Conservation (phyloP, 2,888 invertebrate genomes). For the Oscheius sp. region DNA sequence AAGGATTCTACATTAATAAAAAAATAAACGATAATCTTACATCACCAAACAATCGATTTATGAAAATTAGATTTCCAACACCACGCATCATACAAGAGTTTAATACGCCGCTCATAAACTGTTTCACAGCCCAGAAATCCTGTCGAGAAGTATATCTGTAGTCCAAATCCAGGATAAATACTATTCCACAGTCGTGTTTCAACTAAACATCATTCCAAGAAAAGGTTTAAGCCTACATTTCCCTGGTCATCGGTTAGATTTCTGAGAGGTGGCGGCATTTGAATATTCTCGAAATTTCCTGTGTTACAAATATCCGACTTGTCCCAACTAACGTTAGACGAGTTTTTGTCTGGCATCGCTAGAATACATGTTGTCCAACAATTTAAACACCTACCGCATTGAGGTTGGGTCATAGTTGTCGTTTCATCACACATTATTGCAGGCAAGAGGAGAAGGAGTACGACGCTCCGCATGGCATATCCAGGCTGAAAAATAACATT, state of each 20-base stretch:
- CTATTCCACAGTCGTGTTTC: conserved; percentile 43
- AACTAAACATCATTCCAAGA: neutral
- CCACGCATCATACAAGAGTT: conserved; percentile 43
- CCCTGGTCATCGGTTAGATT: neutral
- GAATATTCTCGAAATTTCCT: neutral
- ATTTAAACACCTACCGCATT: neutral
- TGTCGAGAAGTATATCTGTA: conserved; percentile 36
- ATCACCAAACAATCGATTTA: conserved; percentile 45
- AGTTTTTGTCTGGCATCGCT: neutral
- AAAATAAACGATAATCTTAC: conserved; percentile 20
- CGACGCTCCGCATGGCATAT: conserved; percentile 17
- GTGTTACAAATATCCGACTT: neutral
- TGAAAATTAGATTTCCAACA: conserved; percentile 43
- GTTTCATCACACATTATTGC: too few relatives aligned
- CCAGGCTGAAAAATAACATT: neutral
- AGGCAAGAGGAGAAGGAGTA: conserved; percentile 15
- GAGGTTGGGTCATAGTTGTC: neutral
- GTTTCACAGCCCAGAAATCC: neutral
- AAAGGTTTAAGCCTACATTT: neutral
- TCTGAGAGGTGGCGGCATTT: neutral
- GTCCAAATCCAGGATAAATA: conserved; percentile 49
- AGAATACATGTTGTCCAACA: neutral
- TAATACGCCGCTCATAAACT: conserved; percentile 21
- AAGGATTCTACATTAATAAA: neutral
- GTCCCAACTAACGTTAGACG: conserved; percentile 5